Percentiles rank a stretch among this genome's conserved stretches.
phyloP scores from a whole-genome alignment of 2,797 vertebrate species.

The Sylvia borin region DNA sequence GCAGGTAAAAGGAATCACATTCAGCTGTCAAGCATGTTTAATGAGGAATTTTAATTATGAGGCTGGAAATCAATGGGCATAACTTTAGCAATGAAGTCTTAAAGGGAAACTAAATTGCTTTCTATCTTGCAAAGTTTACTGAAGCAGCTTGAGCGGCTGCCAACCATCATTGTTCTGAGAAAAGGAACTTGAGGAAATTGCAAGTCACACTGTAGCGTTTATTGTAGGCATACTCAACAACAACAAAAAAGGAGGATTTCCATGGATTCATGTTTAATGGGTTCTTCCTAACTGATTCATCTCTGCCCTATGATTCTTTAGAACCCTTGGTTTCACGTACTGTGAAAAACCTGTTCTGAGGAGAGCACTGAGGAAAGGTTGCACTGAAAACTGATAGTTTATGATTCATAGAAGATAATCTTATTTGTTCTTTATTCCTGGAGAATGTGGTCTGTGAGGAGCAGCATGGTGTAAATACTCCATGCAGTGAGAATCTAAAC shows the following conservation, averaged over 20 bases:
- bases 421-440: constrained; percentile 11
- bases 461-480: background rate
- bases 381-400: background rate
- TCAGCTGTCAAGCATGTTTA: constrained; percentile 70
- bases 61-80: constrained; percentile 65
- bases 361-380: background rate
- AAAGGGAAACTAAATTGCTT: constrained; percentile 56
- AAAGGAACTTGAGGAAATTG: constrained; percentile 71
- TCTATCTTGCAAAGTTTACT: constrained; percentile 67
- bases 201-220: constrained; percentile 71
- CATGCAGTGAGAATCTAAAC: background rate
- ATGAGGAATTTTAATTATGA: constrained; percentile 75
- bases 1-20: constrained; percentile 74
- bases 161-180: constrained; percentile 72
- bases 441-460: background rate
- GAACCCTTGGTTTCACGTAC: constrained; percentile 41
- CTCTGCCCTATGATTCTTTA: constrained; percentile 60
- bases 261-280: constrained; percentile 75
- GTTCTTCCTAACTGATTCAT: constrained; percentile 77
- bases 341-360: constrained; percentile 45
- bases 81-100: constrained; percentile 66
- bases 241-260: constrained; percentile 74
- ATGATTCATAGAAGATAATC: background rate
- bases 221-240: constrained; percentile 75
- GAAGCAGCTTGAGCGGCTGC: constrained; percentile 67